Base-by-base conservation (phyloP, 2,113 vertebrate genomes). In the Dolichallabes microphthalmus region DNA sequence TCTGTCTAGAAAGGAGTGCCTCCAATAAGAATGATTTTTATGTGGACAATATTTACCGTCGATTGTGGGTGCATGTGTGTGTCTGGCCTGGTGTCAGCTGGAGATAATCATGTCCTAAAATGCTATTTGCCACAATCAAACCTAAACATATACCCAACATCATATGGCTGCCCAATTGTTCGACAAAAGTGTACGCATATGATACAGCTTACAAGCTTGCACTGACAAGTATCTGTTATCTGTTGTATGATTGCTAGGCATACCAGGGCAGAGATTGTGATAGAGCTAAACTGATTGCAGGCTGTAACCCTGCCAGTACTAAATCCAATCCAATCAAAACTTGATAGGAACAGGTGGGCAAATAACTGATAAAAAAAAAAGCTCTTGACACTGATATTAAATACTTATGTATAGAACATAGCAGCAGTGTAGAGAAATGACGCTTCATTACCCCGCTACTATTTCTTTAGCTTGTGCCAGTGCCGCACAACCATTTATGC, bases 1-100 rank as follows among this genome's bases (percentile, higher is more conserved):
- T 87, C 80, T 82, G 80, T 89, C 89, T 90, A 86, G 79, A 88
- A 91, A 90, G 92, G 87, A 93, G 88, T 91, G 63, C 88, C 87
- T 89, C 89, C 91, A 79, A 74, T 90, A 88, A 89, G 85, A 80
- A 86, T 87, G 86, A 84, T 77, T 91, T 92, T 90, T 90, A 90
- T 89, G 86, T 32, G 79, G 82, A 60, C 35, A 75, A 88, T 84
- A 91, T 92, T 92, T 92, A 91, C 88, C 81, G 86, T 83, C 32
- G 39, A 30, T 82, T 83, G 39, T 82, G 73, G 75, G 60, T 83
- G 57, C 80, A 80, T 83, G 60, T 80, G 68, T 69, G 69, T 76
- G 58, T 53, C 64, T 74, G 63, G 45, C 45, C 45, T 8, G 7
- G 45, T 45, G 45, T 45, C 45, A 45, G 60, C 80, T 76, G 81